These are phyloP conservation scores for Argyrosomus japonicus DNA, from an alignment of 2,113 vertebrate species.

Conservation along the genomic window DNA sequence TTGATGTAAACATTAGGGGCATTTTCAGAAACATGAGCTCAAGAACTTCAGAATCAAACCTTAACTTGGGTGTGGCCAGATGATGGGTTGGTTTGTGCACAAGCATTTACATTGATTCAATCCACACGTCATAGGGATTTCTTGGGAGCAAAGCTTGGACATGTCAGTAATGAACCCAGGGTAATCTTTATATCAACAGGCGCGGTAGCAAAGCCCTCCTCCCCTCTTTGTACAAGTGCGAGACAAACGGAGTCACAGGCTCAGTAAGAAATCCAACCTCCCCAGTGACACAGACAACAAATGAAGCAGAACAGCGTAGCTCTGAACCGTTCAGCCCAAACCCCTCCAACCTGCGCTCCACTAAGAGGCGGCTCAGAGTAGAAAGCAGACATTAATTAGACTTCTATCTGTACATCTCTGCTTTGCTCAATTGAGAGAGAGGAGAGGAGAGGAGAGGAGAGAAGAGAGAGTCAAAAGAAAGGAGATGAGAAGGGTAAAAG, in stretches of 20 bases:
- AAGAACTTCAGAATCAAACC: not conserved
- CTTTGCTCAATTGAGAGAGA: conserved; percentile 38
- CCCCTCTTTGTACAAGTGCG: conserved; percentile 1
- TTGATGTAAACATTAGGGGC: not conserved
- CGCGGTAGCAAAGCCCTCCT: conserved; percentile 26
- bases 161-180: conserved; percentile 37
- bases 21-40: not conserved
- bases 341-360: conserved; percentile 23
- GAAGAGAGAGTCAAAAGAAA: not conserved
- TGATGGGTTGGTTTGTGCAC: not conserved
- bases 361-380: conserved; percentile 55
- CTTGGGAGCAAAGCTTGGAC: not conserved
- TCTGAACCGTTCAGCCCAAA: conserved; percentile 55
- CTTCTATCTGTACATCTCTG: conserved; percentile 64
- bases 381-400: conserved; percentile 70
- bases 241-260: conserved; percentile 39
- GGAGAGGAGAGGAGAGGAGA: not conserved
- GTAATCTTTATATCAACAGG: conserved; percentile 52
- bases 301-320: conserved; percentile 58
- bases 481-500: conserved; percentile 4
- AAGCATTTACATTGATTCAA: conserved; percentile 8
- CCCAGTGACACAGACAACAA: conserved; percentile 56
- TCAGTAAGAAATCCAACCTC: conserved; percentile 58
- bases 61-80: not conserved
- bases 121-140: conserved; percentile 21